Conservation (phyloP, 2,888 invertebrate genomes). For the Ceratothoa steindachneri region DNA sequence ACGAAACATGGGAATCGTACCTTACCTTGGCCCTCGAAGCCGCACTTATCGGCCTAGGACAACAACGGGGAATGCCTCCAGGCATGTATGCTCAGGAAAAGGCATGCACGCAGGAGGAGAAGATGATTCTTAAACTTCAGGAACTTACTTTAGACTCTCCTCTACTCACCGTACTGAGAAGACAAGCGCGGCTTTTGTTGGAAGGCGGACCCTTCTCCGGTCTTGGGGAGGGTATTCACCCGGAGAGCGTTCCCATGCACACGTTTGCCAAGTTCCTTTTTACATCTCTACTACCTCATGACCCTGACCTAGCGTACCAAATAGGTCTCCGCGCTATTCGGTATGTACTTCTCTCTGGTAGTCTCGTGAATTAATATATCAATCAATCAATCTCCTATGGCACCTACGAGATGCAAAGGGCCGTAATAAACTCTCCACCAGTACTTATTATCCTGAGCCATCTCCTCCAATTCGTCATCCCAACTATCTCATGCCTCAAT, state of each 20-base stretch:
- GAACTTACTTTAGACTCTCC: slow-evolving; percentile 72
- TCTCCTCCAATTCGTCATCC: too few relatives aligned
- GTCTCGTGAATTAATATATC: background rate
- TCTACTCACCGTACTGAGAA: slow-evolving; percentile 65
- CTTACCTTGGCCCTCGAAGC: slow-evolving; percentile 72
- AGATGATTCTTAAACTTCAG: slow-evolving; percentile 69
- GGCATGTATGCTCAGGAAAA: slow-evolving; percentile 75
- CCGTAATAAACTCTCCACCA: too few relatives aligned
- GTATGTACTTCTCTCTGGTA: slow-evolving; percentile 50
- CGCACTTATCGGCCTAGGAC: slow-evolving; percentile 71
- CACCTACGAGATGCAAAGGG: too few relatives aligned
- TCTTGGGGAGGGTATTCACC: slow-evolving; percentile 69
- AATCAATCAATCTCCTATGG: too few relatives aligned
- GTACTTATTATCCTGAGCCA: too few relatives aligned
- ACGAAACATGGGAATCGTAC: slow-evolving; percentile 66
- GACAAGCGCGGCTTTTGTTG: slow-evolving; percentile 63
- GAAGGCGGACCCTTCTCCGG: slow-evolving; percentile 75
- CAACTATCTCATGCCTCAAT: too few relatives aligned
- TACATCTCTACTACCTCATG: slow-evolving; percentile 68
- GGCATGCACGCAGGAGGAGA: slow-evolving; percentile 70
- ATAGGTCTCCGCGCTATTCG: slow-evolving; percentile 74
- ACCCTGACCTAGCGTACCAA: slow-evolving; percentile 73
- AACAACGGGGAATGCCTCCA: slow-evolving; percentile 72
- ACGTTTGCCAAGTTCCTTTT: slow-evolving; percentile 77
- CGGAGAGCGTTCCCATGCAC: slow-evolving; percentile 78